Base-by-base conservation (phyloP, 2,113 vertebrate genomes). In the Struthidea cinerea region DNA sequence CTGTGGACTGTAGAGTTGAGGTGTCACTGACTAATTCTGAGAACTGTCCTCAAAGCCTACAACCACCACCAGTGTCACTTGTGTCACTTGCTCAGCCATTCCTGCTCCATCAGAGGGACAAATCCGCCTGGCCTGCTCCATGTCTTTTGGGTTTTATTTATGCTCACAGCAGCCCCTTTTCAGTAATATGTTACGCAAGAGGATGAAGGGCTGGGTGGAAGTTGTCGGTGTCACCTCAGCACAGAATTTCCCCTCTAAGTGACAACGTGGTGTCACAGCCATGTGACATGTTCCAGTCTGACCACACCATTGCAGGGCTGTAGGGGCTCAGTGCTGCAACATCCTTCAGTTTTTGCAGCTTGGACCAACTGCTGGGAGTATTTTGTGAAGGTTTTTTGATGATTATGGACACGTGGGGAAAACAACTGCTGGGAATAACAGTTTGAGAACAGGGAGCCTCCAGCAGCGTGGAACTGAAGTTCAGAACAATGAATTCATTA, bases 401-500 rank as follows among this genome's bases (percentile, higher is more conserved):
- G 39, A 13, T 46, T n/a, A 14, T 88, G 46, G 64, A 18, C 75
- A 18, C 8, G 9, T 16, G 39, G 65, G 47, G 46, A 39, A 60
- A 82, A 35, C 10, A 69, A 24, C 53, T 61, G 63, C 53, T 53
- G 61, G 37, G 77, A 76, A 59, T 44, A 70, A 5, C 2, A 3
- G 33, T 28, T 37, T 39, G 63, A 68, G 60, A 95, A 16, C 17
- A 12, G 41, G 24, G 55, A 96, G 84, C 91, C 76, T 91, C 64
- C 86, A 89, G 91, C 71, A 44, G 68, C 1, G 3, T 3, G 19
- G 84, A 76, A 13, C n/a, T 94, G 71, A 77, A 81, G 35, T 56
- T 67, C 69, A 70, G 60, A 84, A 53, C 77, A 84, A 84, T 64
- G 60, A 71, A 41, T 95, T 96, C 12, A 5, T 64, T 87, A 60